phyloP scores from a whole-genome alignment of 1,140 invertebrate genomes.

The Brachionus calyciflorus region DNA sequence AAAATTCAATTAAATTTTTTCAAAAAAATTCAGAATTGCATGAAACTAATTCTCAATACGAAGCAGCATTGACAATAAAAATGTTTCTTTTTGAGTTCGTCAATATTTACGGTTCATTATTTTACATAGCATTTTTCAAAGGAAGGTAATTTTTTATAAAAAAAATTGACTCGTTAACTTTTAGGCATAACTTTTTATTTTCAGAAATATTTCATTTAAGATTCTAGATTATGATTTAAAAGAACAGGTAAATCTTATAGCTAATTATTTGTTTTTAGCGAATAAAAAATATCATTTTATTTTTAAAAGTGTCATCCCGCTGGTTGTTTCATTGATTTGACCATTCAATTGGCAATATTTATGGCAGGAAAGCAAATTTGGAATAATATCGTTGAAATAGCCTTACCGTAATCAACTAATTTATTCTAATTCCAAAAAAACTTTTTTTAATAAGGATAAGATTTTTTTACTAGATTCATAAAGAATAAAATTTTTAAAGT shows the following conservation, averaged over 20 bases:
- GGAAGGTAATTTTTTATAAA: constrained; percentile 57
- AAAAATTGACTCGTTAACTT: constrained; percentile 8
- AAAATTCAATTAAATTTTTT: too few relatives aligned
- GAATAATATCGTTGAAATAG: neutral
- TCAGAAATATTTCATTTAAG: neutral
- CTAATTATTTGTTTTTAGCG: too few relatives aligned
- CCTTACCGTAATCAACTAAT: neutral
- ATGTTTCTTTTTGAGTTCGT: constrained; percentile 96
- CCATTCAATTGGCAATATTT: constrained; percentile 40
- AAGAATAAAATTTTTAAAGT: neutral
- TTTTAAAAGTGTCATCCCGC: constrained; percentile 25
- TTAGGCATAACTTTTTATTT: constrained; percentile 38
- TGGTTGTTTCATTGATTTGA: constrained; percentile 24
- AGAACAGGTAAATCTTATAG: too few relatives aligned
- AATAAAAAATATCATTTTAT: neutral
- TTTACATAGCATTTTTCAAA: constrained; percentile 93
- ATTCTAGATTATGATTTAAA: neutral
- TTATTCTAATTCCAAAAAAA: neutral
- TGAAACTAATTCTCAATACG: constrained; percentile 86
- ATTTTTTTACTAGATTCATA: neutral
- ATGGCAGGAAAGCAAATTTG: constrained; percentile 40
- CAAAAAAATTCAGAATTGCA: constrained; percentile 73
- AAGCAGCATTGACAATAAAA: constrained; percentile 91
- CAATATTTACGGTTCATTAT: constrained; percentile 90
- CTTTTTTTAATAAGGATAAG: neutral